Percentiles rank a stretch among this genome's conserved stretches.
Conservation (phyloP, 35 echinoderm and acorn worm genomes). For the Patiria miniata region DNA sequence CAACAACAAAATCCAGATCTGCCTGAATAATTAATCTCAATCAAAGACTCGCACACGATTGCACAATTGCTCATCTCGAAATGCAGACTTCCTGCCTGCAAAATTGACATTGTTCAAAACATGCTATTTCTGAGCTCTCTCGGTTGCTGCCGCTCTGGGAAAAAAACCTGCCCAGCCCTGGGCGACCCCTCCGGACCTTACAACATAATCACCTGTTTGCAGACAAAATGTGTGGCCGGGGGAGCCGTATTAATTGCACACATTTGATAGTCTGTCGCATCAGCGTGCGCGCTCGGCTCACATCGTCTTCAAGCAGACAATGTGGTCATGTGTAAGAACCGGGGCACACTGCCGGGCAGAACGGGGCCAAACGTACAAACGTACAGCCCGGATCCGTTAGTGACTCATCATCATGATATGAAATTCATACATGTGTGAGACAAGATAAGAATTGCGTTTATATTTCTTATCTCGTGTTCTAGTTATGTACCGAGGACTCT, state of each 20-base stretch:
- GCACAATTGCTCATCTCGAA: not conserved
- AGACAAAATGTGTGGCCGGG: not conserved
- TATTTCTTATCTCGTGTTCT: too few species aligned
- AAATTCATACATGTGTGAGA: too few species aligned
- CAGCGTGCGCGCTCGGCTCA: too few species aligned
- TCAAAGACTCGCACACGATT: not conserved
- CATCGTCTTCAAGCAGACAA: not conserved
- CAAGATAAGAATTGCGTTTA: too few species aligned
- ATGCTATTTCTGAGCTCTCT: not conserved
- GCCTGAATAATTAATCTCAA: not conserved
- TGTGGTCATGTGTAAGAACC: not conserved
- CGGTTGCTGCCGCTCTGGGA: not conserved
- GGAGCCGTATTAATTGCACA: slow-evolving; percentile 21
- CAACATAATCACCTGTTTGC: slow-evolving; percentile 26
- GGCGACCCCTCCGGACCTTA: not conserved
- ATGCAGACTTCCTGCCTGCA: not conserved
- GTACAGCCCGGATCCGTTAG: too few species aligned
- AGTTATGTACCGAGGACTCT: too few species aligned
- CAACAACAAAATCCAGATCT: too few species aligned
- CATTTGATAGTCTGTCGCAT: not conserved
- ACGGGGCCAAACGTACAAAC: too few species aligned
- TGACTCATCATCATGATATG: too few species aligned
- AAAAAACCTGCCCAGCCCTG: slow-evolving; percentile 17
- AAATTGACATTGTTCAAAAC: slow-evolving; percentile 3
- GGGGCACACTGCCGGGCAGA: too few species aligned